Percentiles rank a stretch among this genome's conserved stretches.
phyloP scores from a whole-genome alignment of 2,888 invertebrate genomes.

The Archaeoteleia sp. region DNA sequence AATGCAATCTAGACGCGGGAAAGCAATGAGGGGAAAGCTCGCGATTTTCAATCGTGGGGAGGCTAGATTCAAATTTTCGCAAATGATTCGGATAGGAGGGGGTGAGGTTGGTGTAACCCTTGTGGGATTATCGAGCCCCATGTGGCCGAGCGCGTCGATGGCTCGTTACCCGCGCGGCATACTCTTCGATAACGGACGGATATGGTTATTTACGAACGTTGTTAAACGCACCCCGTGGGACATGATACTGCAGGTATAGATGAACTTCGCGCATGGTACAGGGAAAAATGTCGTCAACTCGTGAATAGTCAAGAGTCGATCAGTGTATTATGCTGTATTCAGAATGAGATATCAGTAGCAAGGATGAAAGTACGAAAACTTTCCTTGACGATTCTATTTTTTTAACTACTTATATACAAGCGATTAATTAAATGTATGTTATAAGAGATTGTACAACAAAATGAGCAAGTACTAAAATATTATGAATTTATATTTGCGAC shows the following conservation, averaged over 20 bases:
- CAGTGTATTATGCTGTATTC: conserved; percentile 8
- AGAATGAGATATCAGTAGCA: too few relatives aligned
- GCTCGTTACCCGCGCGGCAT: conserved; percentile 71
- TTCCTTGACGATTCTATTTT: too few relatives aligned
- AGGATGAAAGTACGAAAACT: too few relatives aligned
- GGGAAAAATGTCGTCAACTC: conserved; percentile 34
- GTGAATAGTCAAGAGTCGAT: conserved; percentile 6
- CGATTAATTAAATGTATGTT: too few relatives aligned
- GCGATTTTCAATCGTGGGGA: conserved; percentile 38
- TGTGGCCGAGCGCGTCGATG: conserved; percentile 71
- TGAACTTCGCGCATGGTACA: conserved; percentile 25
- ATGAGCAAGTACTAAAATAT: too few relatives aligned
- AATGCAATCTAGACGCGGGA: conserved; percentile 19
- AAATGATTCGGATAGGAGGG: conserved; percentile 59
- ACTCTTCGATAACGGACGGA: conserved; percentile 71
- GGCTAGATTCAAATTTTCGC: conserved; percentile 68
- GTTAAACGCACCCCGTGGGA: conserved; percentile 57
- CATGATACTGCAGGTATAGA: conserved; percentile 33
- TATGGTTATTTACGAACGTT: conserved; percentile 72
- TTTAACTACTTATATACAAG: too few relatives aligned
- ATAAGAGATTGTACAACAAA: too few relatives aligned
- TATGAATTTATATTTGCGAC: too few relatives aligned
- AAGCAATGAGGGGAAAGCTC: conserved; percentile 24
- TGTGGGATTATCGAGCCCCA: conserved; percentile 72
- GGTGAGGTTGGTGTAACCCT: conserved; percentile 63